A percentile compares a stretch with the other conserved stretches of the same genome.
These are phyloP conservation scores for Xyrichtys novacula DNA, from an alignment of 2,797 vertebrate genomes.

Conservation along the genomic window DNA sequence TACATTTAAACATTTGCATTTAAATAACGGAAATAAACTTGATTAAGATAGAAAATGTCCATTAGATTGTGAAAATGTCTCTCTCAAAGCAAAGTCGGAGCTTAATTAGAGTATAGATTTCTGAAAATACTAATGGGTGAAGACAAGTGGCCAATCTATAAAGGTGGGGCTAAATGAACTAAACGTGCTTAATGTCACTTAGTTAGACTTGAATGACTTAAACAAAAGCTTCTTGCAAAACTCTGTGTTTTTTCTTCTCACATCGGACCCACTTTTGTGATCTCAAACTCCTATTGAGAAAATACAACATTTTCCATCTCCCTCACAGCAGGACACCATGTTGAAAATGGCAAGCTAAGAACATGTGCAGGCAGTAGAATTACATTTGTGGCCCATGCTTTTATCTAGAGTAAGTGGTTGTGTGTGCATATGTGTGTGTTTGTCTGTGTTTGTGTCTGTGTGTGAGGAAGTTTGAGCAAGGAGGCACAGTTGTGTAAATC, in stretches of 20 bases:
- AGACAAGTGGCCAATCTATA: constrained; percentile 16
- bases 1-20: not conserved
- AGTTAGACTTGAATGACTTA: constrained; percentile 8
- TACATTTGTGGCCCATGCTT: constrained; percentile 8
- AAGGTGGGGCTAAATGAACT: constrained; percentile 16
- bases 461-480: not conserved
- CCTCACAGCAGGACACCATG: constrained; percentile 44
- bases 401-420: not conserved
- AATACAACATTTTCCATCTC: constrained; percentile 41
- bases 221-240: constrained; percentile 22
- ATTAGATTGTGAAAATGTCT: not conserved
- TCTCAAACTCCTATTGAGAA: constrained; percentile 58
- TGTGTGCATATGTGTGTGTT: too few relatives aligned
- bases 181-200: constrained; percentile 6
- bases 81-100: not conserved
- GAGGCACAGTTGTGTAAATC: constrained; percentile 13
- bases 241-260: constrained; percentile 27
- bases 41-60: not conserved
- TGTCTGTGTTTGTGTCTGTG: too few relatives aligned
- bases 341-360: constrained; percentile 49
- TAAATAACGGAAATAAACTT: not conserved
- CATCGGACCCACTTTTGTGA: constrained; percentile 18
- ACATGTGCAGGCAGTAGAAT: constrained; percentile 25
- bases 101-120: constrained; percentile 33
- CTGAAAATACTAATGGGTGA: constrained; percentile 40